phyloP scores from a whole-genome alignment of 2,797 vertebrate species.

The Anas bernieri region DNA sequence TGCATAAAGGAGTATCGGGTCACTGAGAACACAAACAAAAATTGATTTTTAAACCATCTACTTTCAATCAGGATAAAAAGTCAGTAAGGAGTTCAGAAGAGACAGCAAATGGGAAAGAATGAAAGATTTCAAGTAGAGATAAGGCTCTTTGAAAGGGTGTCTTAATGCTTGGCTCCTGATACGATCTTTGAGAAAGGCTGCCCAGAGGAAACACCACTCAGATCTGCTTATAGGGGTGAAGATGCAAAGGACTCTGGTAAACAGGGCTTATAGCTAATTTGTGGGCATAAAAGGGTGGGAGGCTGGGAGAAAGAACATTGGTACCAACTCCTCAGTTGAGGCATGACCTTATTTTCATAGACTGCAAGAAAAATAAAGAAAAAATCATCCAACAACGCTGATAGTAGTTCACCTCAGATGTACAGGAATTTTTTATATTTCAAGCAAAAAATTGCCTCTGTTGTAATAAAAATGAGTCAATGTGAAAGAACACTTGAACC shows the following conservation, averaged over 20 bases:
- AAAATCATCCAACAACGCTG: neutral
- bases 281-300: neutral
- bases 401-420: neutral
- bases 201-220: neutral
- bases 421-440: too few relatives aligned
- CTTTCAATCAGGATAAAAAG: neutral
- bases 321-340: neutral
- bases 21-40: neutral
- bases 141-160: neutral
- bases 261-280: neutral
- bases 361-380: neutral
- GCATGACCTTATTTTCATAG: neutral
- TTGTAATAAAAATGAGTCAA: neutral
- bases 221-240: neutral
- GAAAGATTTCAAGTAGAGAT: neutral
- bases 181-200: neutral
- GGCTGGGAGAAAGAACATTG: accelerated
- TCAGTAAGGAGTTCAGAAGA: neutral
- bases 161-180: neutral
- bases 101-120: neutral
- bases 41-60: neutral
- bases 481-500: neutral
- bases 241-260: neutral
- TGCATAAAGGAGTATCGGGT: neutral
- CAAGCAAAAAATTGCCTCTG: too few relatives aligned